A percentile compares a stretch with the other conserved stretches of the same genome.
These are phyloP conservation scores for Onychostoma macrolepis DNA, from an alignment of 2,113 vertebrate genomes.

Conservation along the genomic window DNA sequence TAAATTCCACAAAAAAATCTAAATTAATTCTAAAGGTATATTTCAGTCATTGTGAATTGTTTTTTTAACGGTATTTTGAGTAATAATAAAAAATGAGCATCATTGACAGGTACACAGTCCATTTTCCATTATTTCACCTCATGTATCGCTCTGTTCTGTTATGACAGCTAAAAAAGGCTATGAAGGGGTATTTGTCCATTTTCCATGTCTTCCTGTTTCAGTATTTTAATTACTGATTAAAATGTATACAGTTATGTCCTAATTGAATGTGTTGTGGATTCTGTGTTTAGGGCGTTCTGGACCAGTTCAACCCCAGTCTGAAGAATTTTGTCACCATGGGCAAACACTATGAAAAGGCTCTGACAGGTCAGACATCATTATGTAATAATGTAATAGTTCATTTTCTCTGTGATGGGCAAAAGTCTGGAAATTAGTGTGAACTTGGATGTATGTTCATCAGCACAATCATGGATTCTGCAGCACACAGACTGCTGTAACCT, in stretches of 20 bases:
- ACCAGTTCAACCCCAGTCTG: constrained; percentile 86
- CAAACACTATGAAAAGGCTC: constrained; percentile 84
- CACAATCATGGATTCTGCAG: not conserved
- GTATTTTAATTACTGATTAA: not conserved
- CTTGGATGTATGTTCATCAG: constrained; percentile 3
- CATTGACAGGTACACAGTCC: not conserved
- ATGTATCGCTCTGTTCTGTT: not conserved
- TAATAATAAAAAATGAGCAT: not conserved
- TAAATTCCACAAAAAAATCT: not conserved
- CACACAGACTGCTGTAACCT: not conserved
- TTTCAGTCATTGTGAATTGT: not conserved
- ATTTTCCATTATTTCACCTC: not conserved
- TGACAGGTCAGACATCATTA: constrained; percentile 74
- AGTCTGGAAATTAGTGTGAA: not conserved
- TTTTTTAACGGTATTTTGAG: not conserved
- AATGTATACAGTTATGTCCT: not conserved
- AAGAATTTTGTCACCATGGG: constrained; percentile 88
- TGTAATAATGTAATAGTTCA: too few species aligned
- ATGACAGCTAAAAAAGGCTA: not conserved
- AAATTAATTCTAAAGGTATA: not conserved
- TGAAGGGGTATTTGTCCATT: not conserved
- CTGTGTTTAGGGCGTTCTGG: constrained; percentile 79
- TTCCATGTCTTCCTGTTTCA: not conserved
- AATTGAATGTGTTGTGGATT: not conserved
- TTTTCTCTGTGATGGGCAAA: not conserved